These are phyloP conservation scores for Hirtodrosophila alboralis DNA, from an alignment of 2,888 invertebrate genomes.

Conservation along the genomic window DNA sequence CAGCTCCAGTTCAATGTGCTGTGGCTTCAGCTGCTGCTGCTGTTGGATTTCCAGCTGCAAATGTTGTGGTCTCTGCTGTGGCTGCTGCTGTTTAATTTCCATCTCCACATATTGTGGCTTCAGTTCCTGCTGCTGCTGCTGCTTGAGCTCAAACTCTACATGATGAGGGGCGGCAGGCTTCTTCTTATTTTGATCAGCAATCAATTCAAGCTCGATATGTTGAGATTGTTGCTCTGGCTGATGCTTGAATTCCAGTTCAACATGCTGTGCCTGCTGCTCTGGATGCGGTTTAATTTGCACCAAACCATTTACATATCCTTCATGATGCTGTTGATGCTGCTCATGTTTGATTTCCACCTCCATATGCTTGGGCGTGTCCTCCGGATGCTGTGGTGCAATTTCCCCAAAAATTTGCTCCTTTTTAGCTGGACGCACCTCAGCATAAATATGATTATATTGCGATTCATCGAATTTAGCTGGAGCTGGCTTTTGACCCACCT, in stretches of 20 bases:
- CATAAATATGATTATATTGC: conserved; percentile 49
- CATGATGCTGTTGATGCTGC: background rate
- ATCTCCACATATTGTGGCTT: conserved; percentile 7
- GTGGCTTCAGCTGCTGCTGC: conserved; percentile 4
- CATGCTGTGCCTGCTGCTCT: background rate
- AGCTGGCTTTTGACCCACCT: background rate
- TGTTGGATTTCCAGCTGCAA: conserved; percentile 10
- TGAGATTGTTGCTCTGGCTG: background rate
- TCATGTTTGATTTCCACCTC: background rate
- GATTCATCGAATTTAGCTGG: conserved; percentile 1
- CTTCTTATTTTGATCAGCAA: conserved; percentile 1
- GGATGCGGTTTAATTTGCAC: too few species aligned
- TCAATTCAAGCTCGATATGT: conserved; percentile 5
- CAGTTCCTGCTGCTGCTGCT: background rate
- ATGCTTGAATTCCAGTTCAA: background rate
- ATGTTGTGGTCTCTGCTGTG: conserved; percentile 10
- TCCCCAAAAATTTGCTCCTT: background rate
- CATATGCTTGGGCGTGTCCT: background rate
- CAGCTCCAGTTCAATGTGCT: conserved; percentile 13
- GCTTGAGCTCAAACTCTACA: conserved; percentile 4
- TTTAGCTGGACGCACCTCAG: conserved; percentile 45
- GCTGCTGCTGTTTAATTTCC: conserved; percentile 11
- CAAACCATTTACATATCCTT: too few species aligned
- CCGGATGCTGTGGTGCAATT: conserved; percentile 5
- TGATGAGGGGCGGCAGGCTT: too few species aligned